phyloP scores from a whole-genome alignment of 92 coral and sea anemone species.

The Phenganax subtilis region DNA sequence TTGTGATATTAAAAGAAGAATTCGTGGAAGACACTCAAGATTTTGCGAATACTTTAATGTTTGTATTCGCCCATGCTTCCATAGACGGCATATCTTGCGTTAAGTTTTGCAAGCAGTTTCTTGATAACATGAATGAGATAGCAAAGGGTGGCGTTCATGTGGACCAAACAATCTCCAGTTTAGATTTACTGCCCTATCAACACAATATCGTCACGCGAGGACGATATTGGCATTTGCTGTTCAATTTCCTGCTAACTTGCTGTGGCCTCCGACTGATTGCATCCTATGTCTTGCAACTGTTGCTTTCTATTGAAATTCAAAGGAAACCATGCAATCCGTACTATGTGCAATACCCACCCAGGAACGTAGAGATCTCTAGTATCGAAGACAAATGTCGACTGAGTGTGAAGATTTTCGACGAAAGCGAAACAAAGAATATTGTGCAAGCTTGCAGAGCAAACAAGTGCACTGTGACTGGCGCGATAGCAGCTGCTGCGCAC shows the following conservation, averaged over 20 bases:
- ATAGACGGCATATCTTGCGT: neutral
- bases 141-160: neutral
- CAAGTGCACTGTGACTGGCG: slow-evolving; percentile 12
- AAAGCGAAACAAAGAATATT: neutral
- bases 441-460: neutral
- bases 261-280: neutral
- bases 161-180: neutral
- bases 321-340: neutral
- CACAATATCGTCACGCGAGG: neutral
- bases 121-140: neutral
- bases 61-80: neutral
- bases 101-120: neutral
- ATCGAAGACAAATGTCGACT: neutral
- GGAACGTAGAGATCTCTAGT: neutral
- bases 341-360: neutral
- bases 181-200: neutral
- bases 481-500: slow-evolving; percentile 2
- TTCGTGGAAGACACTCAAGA: neutral
- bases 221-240: neutral
- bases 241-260: neutral
- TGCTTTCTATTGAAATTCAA: neutral
- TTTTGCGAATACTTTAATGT: neutral
- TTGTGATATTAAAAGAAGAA: neutral
- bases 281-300: too few relatives aligned
- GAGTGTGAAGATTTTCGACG: neutral